These are phyloP conservation scores for Calyptommatus sinebrachiatus DNA, from an alignment of 2,113 vertebrate species.

Conservation along the genomic window DNA sequence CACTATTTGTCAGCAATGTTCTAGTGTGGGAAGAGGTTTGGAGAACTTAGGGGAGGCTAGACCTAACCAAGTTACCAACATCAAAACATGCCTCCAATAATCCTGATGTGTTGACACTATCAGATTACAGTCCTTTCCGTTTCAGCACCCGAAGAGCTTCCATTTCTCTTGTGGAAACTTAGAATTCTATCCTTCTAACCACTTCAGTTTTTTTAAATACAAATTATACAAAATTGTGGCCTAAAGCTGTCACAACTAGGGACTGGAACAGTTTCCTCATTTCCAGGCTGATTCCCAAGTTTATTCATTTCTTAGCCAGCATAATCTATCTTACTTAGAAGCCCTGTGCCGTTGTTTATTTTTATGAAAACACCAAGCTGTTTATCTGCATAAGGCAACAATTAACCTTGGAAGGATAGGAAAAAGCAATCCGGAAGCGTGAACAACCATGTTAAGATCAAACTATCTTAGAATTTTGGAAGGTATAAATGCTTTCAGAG, in stretches of 20 bases:
- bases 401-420: no score
- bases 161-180: neutral
- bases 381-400: neutral
- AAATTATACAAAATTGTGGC: neutral
- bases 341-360: neutral
- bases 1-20: neutral
- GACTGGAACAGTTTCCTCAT: neutral
- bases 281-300: neutral
- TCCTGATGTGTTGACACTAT: neutral
- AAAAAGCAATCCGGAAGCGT: no score
- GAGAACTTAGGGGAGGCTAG: neutral
- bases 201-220: neutral
- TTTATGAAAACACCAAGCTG: neutral
- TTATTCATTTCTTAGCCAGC: neutral
- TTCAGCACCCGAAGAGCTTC: neutral
- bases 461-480: no score
- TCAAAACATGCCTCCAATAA: neutral
- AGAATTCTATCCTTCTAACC: neutral
- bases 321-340: neutral
- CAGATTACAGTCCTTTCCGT: neutral
- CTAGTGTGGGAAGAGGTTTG: neutral
- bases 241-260: neutral
- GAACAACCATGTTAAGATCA: no score
- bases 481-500: no score
- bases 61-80: neutral